These are phyloP conservation scores for Hydrotaea cyrtoneurina DNA, from an alignment of 2,888 invertebrate species.

Conservation along the genomic window DNA sequence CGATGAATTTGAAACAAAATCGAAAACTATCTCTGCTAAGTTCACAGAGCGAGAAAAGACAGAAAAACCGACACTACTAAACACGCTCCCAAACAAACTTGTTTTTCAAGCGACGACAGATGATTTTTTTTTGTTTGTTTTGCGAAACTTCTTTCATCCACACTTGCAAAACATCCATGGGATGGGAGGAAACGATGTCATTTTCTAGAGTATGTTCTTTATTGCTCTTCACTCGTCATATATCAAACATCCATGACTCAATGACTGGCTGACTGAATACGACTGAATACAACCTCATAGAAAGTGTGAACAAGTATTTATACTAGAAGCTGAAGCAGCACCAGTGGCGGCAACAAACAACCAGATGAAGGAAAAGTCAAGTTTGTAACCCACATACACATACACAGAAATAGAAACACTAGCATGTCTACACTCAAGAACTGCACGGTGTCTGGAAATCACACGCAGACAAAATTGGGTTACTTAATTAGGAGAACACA, in stretches of 20 bases:
- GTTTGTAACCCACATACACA: slow-evolving; percentile 14
- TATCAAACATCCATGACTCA: slow-evolving; percentile 23
- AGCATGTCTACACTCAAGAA: neutral
- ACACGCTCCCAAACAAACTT: neutral
- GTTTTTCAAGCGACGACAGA: neutral
- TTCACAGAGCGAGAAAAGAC: slow-evolving; percentile 9
- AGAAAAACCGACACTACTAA: neutral
- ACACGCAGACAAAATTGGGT: too few species aligned
- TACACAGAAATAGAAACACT: neutral
- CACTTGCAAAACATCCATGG: neutral
- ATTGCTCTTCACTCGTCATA: slow-evolving; percentile 9
- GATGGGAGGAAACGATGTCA: slow-evolving; percentile 21
- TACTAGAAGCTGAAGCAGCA: neutral
- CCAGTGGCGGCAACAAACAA: neutral
- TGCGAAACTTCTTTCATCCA: too few species aligned
- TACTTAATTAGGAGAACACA: too few species aligned
- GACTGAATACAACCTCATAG: neutral
- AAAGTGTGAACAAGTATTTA: slow-evolving; percentile 23
- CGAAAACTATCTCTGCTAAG: slow-evolving; percentile 6
- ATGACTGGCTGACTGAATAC: neutral
- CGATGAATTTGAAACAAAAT: slow-evolving; percentile 6
- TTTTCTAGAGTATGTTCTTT: neutral
- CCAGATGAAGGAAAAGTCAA: neutral
- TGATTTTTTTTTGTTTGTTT: too few species aligned
- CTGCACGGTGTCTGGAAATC: neutral